A percentile compares a stretch with the other conserved stretches of the same genome.
phyloP scores from a whole-genome alignment of 2,888 invertebrate species.

The Rhamnusium bicolor region DNA sequence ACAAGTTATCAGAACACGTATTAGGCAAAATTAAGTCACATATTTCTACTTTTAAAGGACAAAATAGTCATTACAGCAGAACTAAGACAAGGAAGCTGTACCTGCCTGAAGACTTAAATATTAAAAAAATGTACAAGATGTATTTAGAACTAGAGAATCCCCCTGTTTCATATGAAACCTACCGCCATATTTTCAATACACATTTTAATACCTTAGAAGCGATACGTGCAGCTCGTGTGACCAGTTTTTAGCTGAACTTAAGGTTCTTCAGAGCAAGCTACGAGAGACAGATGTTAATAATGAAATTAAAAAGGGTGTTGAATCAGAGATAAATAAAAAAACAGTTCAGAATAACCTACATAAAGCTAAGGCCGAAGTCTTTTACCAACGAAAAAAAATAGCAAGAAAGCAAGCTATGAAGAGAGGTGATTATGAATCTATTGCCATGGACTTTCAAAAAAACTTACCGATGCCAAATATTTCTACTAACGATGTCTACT shows the following conservation, averaged over 20 bases:
- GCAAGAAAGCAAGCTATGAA: background rate
- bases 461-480: background rate
- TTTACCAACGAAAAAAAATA: background rate
- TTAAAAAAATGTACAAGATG: no score
- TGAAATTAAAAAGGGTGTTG: background rate
- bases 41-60: no score
- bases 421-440: background rate
- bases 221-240: constrained; percentile 1
- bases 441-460: background rate
- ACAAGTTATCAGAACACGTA: no score
- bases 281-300: no score
- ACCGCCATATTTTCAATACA: background rate
- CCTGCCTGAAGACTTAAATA: no score
- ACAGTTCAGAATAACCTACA: background rate
- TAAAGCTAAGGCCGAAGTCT: background rate
- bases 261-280: no score
- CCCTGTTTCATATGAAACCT: background rate
- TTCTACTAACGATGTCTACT: no score
- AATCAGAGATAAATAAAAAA: background rate
- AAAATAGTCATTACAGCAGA: no score
- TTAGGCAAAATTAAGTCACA: no score
- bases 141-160: no score
- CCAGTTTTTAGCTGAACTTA: background rate
- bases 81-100: no score
- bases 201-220: background rate